Evolutionary conservation across 2,888 invertebrate genomes (phyloP).

Genomic region (Agrotis ipsilon): DNA sequence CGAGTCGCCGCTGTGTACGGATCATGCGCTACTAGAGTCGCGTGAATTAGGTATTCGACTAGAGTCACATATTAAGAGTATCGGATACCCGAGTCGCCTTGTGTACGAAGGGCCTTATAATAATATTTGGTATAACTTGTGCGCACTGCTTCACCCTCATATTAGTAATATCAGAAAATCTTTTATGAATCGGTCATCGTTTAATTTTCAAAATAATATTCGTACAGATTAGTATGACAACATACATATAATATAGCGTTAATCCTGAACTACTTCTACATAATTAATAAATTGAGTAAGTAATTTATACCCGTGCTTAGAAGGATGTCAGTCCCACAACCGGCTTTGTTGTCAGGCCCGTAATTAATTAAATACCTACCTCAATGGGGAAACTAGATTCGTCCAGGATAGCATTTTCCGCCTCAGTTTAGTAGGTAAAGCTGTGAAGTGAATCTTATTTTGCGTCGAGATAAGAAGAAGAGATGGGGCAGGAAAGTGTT

Average conservation of each 20-base stretch:
- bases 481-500: no score
- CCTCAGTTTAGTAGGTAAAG: conserved; percentile 17
- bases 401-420: conserved; percentile 21
- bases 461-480: not conserved
- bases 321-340: conserved; percentile 44
- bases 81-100: no score
- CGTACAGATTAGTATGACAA: not conserved
- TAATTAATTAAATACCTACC: conserved; percentile 73
- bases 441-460: conserved; percentile 16
- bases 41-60: no score
- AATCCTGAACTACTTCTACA: conserved; percentile 11
- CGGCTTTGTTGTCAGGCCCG: conserved; percentile 60
- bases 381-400: conserved; percentile 60
- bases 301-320: conserved; percentile 50
- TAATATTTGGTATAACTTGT: not conserved
- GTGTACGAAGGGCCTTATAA: no score
- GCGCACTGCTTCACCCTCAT: no score
- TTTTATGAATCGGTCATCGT: no score
- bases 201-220: no score
- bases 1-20: no score
- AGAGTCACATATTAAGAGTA: no score
- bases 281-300: conserved; percentile 38
- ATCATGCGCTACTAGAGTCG: no score
- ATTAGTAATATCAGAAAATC: no score
- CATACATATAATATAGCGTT: not conserved